Evolutionary conservation across 2,888 invertebrate species (phyloP).

Genomic region (Pseudoips prasinana): DNA sequence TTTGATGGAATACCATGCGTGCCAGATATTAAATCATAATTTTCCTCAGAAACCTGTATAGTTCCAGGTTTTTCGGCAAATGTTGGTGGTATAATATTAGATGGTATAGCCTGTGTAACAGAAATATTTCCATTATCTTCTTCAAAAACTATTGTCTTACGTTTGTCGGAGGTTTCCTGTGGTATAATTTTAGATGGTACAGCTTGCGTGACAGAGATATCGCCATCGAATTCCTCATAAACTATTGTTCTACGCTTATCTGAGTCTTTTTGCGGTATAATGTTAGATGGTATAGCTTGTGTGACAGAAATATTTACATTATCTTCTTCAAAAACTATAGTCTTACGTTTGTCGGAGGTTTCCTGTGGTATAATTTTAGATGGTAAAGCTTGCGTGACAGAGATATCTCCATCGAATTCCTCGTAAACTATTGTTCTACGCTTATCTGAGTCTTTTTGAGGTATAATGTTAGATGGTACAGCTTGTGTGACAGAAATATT

Average conservation of each 20-base stretch:
- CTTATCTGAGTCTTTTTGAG: not conserved
- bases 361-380: slow-evolving; percentile 17
- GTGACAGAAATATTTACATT: slow-evolving; percentile 40
- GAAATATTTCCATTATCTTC: slow-evolving; percentile 16
- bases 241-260: no score
- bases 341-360: slow-evolving; percentile 1
- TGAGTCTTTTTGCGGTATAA: no score
- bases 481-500: no score
- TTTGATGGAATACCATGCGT: slow-evolving; percentile 38
- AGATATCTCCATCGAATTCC: not conserved
- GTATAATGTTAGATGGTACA: no score
- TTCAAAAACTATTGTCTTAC: slow-evolving; percentile 10
- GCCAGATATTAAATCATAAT: slow-evolving; percentile 36
- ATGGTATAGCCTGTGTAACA: slow-evolving; percentile 25
- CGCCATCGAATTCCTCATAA: no score
- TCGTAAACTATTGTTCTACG: not conserved
- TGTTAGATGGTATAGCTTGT: slow-evolving; percentile 34
- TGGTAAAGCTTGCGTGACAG: slow-evolving; percentile 22
- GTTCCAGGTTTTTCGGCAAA: no score
- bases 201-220: no score
- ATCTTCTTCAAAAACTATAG: slow-evolving; percentile 21
- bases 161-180: slow-evolving; percentile 2
- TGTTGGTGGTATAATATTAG: not conserved
- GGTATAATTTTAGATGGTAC: no score
- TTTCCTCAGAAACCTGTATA: slow-evolving; percentile 20